Percentiles rank a stretch among this genome's conserved stretches.
phyloP scores from a whole-genome alignment of 1,140 invertebrate genomes.

The Neomicropteryx cornuta region DNA sequence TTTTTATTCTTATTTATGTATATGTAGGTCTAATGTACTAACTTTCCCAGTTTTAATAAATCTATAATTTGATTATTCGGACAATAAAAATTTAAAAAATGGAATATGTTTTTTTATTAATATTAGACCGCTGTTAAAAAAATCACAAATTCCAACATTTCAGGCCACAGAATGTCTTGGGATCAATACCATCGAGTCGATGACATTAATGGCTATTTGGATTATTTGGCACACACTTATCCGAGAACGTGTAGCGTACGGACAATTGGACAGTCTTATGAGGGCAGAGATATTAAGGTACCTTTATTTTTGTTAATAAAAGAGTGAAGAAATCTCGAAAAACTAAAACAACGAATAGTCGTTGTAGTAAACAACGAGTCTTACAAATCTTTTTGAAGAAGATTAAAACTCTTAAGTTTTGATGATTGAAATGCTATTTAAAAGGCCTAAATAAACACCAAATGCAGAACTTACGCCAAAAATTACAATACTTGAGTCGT shows the following conservation, averaged over 20 bases:
- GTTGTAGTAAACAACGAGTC: not conserved
- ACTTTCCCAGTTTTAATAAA: too few species aligned
- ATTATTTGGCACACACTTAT: slow-evolving; percentile 62
- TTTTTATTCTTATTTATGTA: too few species aligned
- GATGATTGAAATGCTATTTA: too few species aligned
- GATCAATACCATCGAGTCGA: slow-evolving; percentile 61
- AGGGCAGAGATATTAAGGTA: slow-evolving; percentile 60
- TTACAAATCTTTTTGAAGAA: too few species aligned
- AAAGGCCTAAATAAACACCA: too few species aligned
- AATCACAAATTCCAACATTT: slow-evolving; percentile 9
- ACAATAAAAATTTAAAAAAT: too few species aligned
- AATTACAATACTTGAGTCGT: too few species aligned
- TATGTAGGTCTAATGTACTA: too few species aligned
- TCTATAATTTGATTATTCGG: too few species aligned
- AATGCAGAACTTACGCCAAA: too few species aligned
- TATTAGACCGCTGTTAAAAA: not conserved
- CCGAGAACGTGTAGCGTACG: slow-evolving; percentile 54
- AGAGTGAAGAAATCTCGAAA: not conserved
- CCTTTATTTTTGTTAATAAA: too few species aligned
- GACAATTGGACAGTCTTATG: slow-evolving; percentile 63
- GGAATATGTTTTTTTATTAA: slow-evolving; percentile 1
- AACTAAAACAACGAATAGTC: not conserved
- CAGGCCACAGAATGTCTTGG: slow-evolving; percentile 74
- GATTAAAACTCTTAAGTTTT: too few species aligned
- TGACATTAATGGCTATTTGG: slow-evolving; percentile 63